Evolutionary conservation across 2,888 invertebrate species (phyloP).

Genomic region (Tigriopus californicus): DNA sequence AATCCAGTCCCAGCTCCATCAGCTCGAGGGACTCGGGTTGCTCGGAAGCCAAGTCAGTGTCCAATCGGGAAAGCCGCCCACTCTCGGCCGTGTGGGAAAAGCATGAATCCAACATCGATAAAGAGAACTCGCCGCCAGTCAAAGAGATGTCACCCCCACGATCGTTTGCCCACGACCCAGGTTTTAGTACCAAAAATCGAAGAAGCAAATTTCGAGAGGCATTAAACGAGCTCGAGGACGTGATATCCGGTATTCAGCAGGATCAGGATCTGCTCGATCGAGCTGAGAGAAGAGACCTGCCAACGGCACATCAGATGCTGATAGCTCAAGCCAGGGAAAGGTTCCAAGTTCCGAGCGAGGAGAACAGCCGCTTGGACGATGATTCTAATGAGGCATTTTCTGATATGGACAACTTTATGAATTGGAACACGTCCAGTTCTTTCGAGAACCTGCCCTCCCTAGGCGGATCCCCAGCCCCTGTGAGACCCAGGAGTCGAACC

Average conservation of each 20-base stretch:
- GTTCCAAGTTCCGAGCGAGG: not conserved
- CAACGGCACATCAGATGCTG: constrained; percentile 28
- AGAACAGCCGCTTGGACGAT: not conserved
- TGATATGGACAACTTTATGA: constrained; percentile 17
- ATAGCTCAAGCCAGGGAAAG: constrained; percentile 18
- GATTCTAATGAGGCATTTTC: constrained; percentile 16
- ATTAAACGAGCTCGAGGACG: constrained; percentile 70
- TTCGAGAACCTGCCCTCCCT: constrained; percentile 14
- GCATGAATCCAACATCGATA: not conserved
- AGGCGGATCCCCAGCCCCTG: not conserved
- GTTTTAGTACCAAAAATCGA: constrained; percentile 12
- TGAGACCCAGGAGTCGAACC: constrained; percentile 20
- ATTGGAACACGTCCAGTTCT: constrained; percentile 17
- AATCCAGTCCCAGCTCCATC: constrained; percentile 13
- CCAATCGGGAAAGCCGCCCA: not conserved
- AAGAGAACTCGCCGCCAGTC: not conserved
- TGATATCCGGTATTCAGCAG: constrained; percentile 58
- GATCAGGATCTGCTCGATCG: constrained; percentile 53
- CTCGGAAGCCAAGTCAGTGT: not conserved
- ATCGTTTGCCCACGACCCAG: constrained; percentile 1
- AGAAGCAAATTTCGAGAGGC: constrained; percentile 38
- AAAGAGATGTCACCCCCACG: constrained; percentile 1
- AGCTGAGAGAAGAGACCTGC: constrained; percentile 51
- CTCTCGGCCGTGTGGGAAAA: not conserved
- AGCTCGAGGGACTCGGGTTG: constrained; percentile 14